Conservation (phyloP, 92 coral and sea anemone species). For the Palythoa heliodiscus region DNA sequence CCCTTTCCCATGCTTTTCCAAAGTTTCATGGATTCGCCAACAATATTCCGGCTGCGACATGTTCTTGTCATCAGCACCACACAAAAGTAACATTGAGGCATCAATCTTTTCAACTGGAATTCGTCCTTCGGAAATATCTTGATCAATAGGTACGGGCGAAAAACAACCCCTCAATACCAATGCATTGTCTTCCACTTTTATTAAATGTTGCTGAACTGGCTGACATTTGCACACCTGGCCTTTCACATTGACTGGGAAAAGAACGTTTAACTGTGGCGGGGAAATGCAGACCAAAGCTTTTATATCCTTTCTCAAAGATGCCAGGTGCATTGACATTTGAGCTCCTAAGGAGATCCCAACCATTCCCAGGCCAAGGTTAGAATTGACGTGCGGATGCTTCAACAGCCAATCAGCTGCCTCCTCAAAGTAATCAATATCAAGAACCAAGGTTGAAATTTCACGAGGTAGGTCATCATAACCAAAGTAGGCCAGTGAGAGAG, state of each 20-base stretch:
- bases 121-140: slow-evolving; percentile 34
- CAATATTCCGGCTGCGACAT: slow-evolving; percentile 38
- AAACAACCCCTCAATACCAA: neutral
- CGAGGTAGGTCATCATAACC: slow-evolving; percentile 64
- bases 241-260: slow-evolving; percentile 43
- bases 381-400: slow-evolving; percentile 52
- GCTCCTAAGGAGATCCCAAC: slow-evolving; percentile 37
- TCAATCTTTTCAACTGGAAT: slow-evolving; percentile 33
- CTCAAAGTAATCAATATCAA: slow-evolving; percentile 73
- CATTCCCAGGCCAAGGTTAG: slow-evolving; percentile 36
- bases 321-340: slow-evolving; percentile 43
- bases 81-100: slow-evolving; percentile 14
- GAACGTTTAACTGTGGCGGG: slow-evolving; percentile 34
- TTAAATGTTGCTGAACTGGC: neutral
- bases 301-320: slow-evolving; percentile 27
- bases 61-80: slow-evolving; percentile 36
- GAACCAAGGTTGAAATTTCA: slow-evolving; percentile 43
- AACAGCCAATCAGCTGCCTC: slow-evolving; percentile 75
- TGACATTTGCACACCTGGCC: slow-evolving; percentile 14
- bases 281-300: slow-evolving; percentile 17
- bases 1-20: slow-evolving; percentile 33
- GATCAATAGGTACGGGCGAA: slow-evolving; percentile 21
- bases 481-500: slow-evolving; percentile 68
- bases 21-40: slow-evolving; percentile 19
- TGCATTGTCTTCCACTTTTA: slow-evolving; percentile 9